A percentile compares a stretch with the other conserved stretches of the same genome.
These are phyloP conservation scores for Cosmia pyralina DNA, from an alignment of 2,888 invertebrate species.

Conservation along the genomic window DNA sequence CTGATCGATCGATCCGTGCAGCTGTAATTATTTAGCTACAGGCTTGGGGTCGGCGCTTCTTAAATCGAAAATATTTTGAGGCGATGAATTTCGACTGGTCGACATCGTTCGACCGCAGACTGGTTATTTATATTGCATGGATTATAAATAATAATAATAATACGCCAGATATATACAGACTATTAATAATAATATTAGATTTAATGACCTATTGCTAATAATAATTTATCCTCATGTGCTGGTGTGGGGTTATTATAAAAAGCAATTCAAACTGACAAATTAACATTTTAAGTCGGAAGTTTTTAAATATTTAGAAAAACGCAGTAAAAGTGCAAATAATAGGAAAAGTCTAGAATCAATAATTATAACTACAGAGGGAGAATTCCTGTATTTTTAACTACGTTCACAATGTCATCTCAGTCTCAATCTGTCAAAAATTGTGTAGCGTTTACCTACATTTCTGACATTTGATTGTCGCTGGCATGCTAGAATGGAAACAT, in stretches of 20 bases:
- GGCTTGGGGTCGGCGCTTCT: too few relatives aligned
- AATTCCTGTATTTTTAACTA: too few relatives aligned
- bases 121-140: not conserved
- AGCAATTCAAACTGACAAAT: not conserved
- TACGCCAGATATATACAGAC: not conserved
- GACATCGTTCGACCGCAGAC: not conserved
- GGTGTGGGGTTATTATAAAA: not conserved
- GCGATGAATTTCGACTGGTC: not conserved
- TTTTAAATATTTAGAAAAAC: not conserved
- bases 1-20: too few relatives aligned
- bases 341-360: too few relatives aligned
- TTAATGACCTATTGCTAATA: conserved; percentile 7
- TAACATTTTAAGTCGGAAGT: not conserved
- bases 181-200: not conserved
- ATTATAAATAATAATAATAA: not conserved
- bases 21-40: too few relatives aligned
- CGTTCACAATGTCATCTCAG: too few relatives aligned
- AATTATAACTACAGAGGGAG: too few relatives aligned
- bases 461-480: too few relatives aligned
- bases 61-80: not conserved
- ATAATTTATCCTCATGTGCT: conserved; percentile 31
- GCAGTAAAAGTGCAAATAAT: not conserved
- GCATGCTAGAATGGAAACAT: too few relatives aligned
- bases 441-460: too few relatives aligned
- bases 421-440: too few relatives aligned